Evolutionary conservation across 1,140 invertebrate species (phyloP), one percentile per base, ranked within the genome.

Genomic region (Gonatopus flavifemur): DNA sequence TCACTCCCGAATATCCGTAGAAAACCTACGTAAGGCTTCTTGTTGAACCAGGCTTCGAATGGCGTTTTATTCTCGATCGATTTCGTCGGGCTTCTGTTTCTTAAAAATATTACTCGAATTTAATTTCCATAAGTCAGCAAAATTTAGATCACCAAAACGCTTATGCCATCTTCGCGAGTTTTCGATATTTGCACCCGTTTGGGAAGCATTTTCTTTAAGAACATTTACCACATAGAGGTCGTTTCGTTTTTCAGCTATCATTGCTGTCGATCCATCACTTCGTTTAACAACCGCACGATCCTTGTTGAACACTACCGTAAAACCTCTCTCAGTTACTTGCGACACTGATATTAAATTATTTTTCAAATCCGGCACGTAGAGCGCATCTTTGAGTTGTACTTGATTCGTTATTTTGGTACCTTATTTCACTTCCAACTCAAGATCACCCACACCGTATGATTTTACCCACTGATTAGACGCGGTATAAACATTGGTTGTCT

Each of bases 1-100:
- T 44, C 28, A 32, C 13, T 51, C 31, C 66, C 46, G 55, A 71
- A 72, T 2, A 58, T 64, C 44, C 52, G 49, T 12, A 71, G 47
- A 30, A 58, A 49, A 12, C 22, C 49, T 5, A 66, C 15, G 24
- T 58, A 28, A 19, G 45, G 54, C 32, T 45, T 50, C 20, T 39
- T 12, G 3, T 13, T 33, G 0, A 9, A 51, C 47, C 56, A 59
- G 59, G 22, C 3, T 3, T 57, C 19, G 1, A 62, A 64, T 3
- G 46, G 28, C 0, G 52, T 57, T 3, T 32, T 67, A 6, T 62
- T 59, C 42, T 43, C 47, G n/a, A n/a, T n/a, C n/a, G 2, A 49
- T 46, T 10, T 40, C 21, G n/a, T 35, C 13, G 1, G 20, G 12
- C 3, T 41, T 43, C 0, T n/a, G n/a, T n/a, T n/a, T n/a, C n/a